Percentiles rank a stretch among this genome's conserved stretches.
Evolutionary conservation across 2,888 invertebrate species (phyloP).

Genomic region (Drosophila formosana): DNA sequence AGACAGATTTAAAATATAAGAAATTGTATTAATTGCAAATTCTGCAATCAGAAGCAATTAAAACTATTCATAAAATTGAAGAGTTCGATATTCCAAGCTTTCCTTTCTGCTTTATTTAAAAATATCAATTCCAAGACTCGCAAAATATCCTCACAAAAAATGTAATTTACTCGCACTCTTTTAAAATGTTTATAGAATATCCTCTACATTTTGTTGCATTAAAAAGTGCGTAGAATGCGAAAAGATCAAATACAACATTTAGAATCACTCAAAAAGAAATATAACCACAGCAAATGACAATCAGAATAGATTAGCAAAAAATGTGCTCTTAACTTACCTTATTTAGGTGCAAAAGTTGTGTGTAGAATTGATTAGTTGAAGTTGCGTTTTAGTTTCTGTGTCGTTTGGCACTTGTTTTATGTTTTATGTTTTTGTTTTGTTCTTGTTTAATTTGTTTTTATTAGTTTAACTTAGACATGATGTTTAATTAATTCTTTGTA

Average conservation of each 20-base stretch:
- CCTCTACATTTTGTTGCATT: not conserved
- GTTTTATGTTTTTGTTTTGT: not conserved
- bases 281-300: conserved; percentile 15
- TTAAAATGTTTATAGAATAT: not conserved
- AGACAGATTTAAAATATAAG: too few relatives aligned
- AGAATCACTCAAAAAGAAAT: conserved; percentile 27
- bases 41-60: too few relatives aligned
- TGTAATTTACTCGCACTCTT: too few relatives aligned
- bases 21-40: too few relatives aligned
- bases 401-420: conserved; percentile 29
- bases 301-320: conserved; percentile 22
- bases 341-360: conserved; percentile 41
- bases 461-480: conserved; percentile 27
- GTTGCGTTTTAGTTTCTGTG: conserved; percentile 32
- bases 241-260: conserved; percentile 42
- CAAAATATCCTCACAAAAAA: too few relatives aligned
- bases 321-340: conserved; percentile 48
- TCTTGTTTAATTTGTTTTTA: conserved; percentile 14
- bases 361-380: conserved; percentile 30
- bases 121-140: too few relatives aligned
- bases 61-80: too few relatives aligned
- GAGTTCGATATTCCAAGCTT: too few relatives aligned
- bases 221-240: conserved; percentile 34
- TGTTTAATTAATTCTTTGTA: conserved; percentile 44
- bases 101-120: too few relatives aligned